Base-by-base conservation (phyloP, 2,888 invertebrate genomes). In the Saturnia japonica region DNA sequence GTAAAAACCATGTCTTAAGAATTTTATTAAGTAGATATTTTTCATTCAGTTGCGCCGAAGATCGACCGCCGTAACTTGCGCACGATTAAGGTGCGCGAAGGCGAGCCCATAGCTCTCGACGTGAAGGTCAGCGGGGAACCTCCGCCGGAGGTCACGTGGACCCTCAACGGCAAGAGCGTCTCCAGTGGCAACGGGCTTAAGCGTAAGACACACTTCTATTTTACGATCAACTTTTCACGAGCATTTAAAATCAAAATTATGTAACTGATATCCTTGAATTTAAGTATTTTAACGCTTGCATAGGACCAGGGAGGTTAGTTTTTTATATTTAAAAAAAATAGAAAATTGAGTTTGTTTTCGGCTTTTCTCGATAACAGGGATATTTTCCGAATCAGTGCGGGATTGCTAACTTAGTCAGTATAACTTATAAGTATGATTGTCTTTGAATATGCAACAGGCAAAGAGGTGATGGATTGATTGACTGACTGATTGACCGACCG, bases 41-140 rank as follows among this genome's bases (percentile, higher is more conserved):
- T 43, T 25, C 60, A 28, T 64, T 42, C 91, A 98, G 98, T 99
- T 94, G 97, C 99, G 75, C 99, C 99, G 0, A 98, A 97, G 94
- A 99, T 99, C 91, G 99, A 99, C 88, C 96, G 99, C 25, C 97
- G 96, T 80, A 97, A 97, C 89, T 95, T 99, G 74, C 96, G 96
- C 71, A 96, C 97, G 71, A 95, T 99, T 79, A 97, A 97, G 75
- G 96, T 99, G 19, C 98, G 97, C 83, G 98, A 98, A 84, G 98
- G 98, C 70, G 99, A 99, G 89, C 97, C 97, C 22, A 97, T 99
- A 85, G 95, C 96, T 69, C 95, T 98, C 81, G 98, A 99, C 89
- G 97, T 98, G 34, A 97, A 98, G 87, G 96, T 99, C 57, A 95
- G 95, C 73, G 99, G 99, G 68, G 99, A 99, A 87, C 99, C 99